These are phyloP conservation scores for Protobothrops flavoviridis DNA, from an alignment of 2,113 vertebrate species.

Conservation along the genomic window DNA sequence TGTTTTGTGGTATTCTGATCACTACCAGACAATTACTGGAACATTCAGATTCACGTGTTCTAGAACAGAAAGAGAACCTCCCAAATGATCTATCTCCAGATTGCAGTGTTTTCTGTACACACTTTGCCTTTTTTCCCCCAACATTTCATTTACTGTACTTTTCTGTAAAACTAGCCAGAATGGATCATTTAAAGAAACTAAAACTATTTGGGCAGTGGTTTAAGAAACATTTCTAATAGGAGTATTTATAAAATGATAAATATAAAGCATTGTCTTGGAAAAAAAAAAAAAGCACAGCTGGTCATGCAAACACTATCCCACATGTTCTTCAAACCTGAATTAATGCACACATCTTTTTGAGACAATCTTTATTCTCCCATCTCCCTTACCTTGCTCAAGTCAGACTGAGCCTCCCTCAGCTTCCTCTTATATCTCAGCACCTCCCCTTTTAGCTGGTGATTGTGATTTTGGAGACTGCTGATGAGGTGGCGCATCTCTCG, in stretches of 20 bases:
- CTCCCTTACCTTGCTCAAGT: slow-evolving; percentile 84
- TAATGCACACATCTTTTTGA: not conserved
- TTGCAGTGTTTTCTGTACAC: not conserved
- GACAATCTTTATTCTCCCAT: not conserved
- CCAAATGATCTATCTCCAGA: not conserved
- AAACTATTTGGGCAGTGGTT: not conserved
- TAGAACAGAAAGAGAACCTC: not conserved
- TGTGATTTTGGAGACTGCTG: slow-evolving; percentile 95
- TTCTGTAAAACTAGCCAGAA: not conserved
- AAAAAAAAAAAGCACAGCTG: not conserved
- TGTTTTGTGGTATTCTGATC: not conserved
- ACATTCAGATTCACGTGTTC: not conserved
- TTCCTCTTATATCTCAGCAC: slow-evolving; percentile 91
- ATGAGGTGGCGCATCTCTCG: slow-evolving; percentile 97
- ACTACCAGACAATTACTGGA: too few species aligned
- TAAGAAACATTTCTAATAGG: not conserved
- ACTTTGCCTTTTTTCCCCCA: not conserved
- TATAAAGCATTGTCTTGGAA: not conserved
- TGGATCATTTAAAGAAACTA: not conserved
- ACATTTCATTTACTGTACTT: not conserved
- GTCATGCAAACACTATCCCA: not conserved
- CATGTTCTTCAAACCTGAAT: not conserved
- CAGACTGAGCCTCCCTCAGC: slow-evolving; percentile 87
- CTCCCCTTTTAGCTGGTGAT: slow-evolving; percentile 96
- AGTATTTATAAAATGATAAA: not conserved